These are phyloP conservation scores for Campoletis raptor DNA, from an alignment of 2,888 invertebrate genomes.

Conservation along the genomic window DNA sequence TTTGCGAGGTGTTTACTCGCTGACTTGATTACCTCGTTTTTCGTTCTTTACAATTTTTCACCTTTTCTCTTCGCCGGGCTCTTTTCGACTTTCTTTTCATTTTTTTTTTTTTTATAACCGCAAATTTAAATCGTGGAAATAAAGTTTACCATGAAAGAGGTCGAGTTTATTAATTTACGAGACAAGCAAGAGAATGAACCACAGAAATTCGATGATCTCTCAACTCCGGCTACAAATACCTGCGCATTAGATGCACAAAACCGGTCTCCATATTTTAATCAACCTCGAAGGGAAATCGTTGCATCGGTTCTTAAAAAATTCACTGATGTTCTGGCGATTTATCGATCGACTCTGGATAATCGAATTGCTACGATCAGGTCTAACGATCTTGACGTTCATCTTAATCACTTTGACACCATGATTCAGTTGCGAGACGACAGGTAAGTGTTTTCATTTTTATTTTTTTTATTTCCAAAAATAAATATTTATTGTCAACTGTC, in stretches of 20 bases:
- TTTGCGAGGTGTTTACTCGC: slow-evolving; percentile 22
- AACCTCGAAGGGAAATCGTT: slow-evolving; percentile 71
- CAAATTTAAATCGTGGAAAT: slow-evolving; percentile 30
- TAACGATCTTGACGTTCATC: slow-evolving; percentile 18
- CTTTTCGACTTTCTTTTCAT: neutral
- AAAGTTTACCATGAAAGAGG: slow-evolving; percentile 48
- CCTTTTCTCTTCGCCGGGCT: neutral
- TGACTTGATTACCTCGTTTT: slow-evolving; percentile 21
- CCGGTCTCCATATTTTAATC: slow-evolving; percentile 63
- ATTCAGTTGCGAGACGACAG: slow-evolving; percentile 64
- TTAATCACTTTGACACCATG: slow-evolving; percentile 49
- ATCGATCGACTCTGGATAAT: slow-evolving; percentile 76
- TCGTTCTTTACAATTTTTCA: slow-evolving; percentile 1
- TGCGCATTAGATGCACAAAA: slow-evolving; percentile 28
- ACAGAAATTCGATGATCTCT: slow-evolving; percentile 37
- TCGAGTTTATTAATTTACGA: slow-evolving; percentile 60
- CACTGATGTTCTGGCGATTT: slow-evolving; percentile 78
- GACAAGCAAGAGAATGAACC: slow-evolving; percentile 43
- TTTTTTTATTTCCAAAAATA: neutral
- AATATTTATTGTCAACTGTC: neutral
- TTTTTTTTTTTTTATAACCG: neutral
- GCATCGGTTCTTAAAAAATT: slow-evolving; percentile 77
- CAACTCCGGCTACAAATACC: slow-evolving; percentile 26
- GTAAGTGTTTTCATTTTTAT: slow-evolving; percentile 35
- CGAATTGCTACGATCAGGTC: slow-evolving; percentile 54